These are phyloP conservation scores for Sceloporus tristichus DNA, from an alignment of 2,113 vertebrate species.

Conservation along the genomic window DNA sequence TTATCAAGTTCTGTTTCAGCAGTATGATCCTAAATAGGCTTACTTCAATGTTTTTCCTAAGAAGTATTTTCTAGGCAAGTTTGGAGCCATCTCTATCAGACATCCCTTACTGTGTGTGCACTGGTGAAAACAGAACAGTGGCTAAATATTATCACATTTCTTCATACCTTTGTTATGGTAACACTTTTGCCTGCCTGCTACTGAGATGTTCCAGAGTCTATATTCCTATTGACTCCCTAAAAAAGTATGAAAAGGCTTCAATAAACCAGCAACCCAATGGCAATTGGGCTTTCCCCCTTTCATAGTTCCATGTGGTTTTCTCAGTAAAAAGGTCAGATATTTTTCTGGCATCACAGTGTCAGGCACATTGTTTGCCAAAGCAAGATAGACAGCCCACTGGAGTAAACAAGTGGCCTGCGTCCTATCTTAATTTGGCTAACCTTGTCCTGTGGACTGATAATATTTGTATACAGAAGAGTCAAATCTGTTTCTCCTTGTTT, in stretches of 20 bases:
- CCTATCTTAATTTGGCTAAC: background rate
- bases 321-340: background rate
- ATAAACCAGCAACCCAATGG: background rate
- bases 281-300: background rate
- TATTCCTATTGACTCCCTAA: background rate
- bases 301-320: background rate
- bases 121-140: background rate
- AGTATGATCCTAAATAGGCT: background rate
- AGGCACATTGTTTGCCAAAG: background rate
- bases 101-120: background rate
- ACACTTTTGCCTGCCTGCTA: background rate
- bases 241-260: no score
- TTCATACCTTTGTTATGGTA: background rate
- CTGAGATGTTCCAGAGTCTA: no score
- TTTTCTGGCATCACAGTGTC: background rate
- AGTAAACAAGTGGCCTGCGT: background rate
- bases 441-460: background rate
- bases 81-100: no score
- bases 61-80: background rate
- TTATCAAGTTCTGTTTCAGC: no score
- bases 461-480: background rate
- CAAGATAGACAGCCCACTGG: background rate
- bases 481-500: background rate
- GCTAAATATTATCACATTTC: background rate
- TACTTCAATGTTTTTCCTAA: background rate